phyloP scores from a whole-genome alignment of 2,888 invertebrate genomes.

The Drosophila pseudotakahashii region DNA sequence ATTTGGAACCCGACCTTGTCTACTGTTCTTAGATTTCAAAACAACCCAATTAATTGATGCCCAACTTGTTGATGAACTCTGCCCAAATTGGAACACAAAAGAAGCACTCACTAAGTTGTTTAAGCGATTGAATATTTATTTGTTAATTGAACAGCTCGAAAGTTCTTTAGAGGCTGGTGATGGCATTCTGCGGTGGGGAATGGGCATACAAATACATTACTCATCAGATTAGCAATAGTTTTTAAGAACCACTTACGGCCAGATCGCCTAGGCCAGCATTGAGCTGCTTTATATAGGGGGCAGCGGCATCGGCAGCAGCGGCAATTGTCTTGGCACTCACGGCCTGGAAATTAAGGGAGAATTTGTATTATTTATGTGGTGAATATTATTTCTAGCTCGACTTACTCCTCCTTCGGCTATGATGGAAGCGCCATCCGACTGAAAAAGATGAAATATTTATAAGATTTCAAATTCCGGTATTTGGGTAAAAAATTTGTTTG shows the following conservation, averaged over 20 bases:
- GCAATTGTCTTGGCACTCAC: conserved; percentile 20
- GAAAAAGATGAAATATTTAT: neutral
- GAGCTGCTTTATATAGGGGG: conserved; percentile 38
- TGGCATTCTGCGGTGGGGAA: conserved; percentile 39
- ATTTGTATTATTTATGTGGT: too few species aligned
- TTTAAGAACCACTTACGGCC: conserved; percentile 33
- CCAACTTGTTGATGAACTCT: conserved; percentile 62
- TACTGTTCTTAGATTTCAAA: conserved; percentile 68
- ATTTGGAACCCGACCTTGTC: conserved; percentile 69
- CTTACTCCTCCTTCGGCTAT: conserved; percentile 6
- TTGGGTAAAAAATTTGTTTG: too few species aligned
- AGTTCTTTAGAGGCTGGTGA: conserved; percentile 42
- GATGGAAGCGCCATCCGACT: conserved; percentile 4
- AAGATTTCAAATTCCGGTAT: too few species aligned
- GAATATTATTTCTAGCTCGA: too few species aligned
- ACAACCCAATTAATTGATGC: conserved; percentile 68
- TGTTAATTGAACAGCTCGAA: conserved; percentile 28
- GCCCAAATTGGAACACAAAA: conserved; percentile 56
- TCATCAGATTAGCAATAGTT: conserved; percentile 27
- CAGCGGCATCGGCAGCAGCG: conserved; percentile 7
- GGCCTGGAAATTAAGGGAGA: conserved; percentile 20
- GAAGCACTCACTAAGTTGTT: conserved; percentile 31
- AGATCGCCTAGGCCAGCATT: conserved; percentile 45
- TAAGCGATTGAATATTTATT: conserved; percentile 48
- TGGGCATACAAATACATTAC: conserved; percentile 16